A percentile compares a stretch with the other conserved stretches of the same genome.
These are phyloP conservation scores for Pachyuromys duprasi DNA, from an alignment of 2,797 vertebrate species.

Conservation along the genomic window DNA sequence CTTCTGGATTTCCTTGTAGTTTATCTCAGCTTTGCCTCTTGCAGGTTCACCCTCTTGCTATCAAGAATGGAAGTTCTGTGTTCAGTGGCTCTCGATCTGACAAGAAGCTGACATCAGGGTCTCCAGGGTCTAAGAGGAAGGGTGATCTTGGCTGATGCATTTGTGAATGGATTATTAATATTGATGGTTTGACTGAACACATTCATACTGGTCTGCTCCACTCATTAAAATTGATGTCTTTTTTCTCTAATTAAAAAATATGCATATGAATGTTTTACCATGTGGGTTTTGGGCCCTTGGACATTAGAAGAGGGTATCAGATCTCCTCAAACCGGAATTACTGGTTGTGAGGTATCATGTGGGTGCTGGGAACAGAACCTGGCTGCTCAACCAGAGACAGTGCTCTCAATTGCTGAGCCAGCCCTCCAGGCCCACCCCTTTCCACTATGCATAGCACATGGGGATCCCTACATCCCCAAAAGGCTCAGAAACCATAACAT, in stretches of 20 bases:
- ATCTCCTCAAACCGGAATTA: neutral
- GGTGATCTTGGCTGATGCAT: neutral
- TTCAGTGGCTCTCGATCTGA: neutral
- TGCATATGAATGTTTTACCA: neutral
- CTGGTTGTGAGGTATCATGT: neutral
- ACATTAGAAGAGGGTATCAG: neutral
- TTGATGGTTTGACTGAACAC: rapidly evolving
- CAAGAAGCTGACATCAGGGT: rapidly evolving
- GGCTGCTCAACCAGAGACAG: neutral
- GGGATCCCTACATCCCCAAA: too few species aligned
- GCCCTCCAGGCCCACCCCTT: neutral
- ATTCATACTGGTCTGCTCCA: neutral
- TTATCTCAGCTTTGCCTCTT: neutral
- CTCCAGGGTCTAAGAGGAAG: neutral
- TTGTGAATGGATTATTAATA: rapidly evolving
- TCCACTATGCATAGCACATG: neutral
- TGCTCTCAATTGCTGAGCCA: neutral
- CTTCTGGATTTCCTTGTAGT: neutral
- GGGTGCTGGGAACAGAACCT: neutral
- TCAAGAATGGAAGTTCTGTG: neutral
- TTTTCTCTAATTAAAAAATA: neutral
- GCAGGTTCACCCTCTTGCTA: neutral
- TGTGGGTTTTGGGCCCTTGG: neutral
- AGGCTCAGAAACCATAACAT: neutral
- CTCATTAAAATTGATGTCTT: neutral